Evolutionary conservation across 2,888 invertebrate genomes (phyloP).

Genomic region (Mythimna albipuncta): DNA sequence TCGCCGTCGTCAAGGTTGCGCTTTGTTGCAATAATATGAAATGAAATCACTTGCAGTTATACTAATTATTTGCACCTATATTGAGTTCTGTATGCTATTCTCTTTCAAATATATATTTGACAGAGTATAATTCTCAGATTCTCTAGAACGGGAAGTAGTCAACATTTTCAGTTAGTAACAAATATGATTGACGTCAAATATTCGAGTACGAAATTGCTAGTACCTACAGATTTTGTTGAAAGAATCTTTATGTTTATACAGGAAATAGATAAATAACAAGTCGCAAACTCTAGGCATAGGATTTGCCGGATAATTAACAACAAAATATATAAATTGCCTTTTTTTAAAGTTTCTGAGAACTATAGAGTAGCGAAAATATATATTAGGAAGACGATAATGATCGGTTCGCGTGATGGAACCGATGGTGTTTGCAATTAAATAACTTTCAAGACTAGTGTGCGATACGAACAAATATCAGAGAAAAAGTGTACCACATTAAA

Average conservation of each 20-base stretch:
- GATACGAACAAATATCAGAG: slow-evolving; percentile 53
- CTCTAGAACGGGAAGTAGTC: slow-evolving; percentile 23
- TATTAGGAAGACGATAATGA: slow-evolving; percentile 46
- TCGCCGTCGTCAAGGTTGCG: slow-evolving; percentile 74
- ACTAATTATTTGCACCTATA: slow-evolving; percentile 28
- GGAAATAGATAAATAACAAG: slow-evolving; percentile 27
- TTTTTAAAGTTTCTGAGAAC: slow-evolving; percentile 14
- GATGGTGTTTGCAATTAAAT: slow-evolving; percentile 60
- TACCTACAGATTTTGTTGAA: slow-evolving; percentile 30
- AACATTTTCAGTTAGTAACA: slow-evolving; percentile 53
- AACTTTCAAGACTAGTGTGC: slow-evolving; percentile 46
- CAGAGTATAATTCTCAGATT: slow-evolving; percentile 24
- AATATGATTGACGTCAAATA: slow-evolving; percentile 49
- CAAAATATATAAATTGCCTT: slow-evolving; percentile 21
- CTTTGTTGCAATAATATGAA: slow-evolving; percentile 68
- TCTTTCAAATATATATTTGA: slow-evolving; percentile 4
- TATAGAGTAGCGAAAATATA: slow-evolving; percentile 20
- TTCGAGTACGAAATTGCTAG: slow-evolving; percentile 22
- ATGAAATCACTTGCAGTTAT: slow-evolving; percentile 51
- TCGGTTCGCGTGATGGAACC: slow-evolving; percentile 58
- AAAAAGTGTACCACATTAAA: slow-evolving; percentile 43
- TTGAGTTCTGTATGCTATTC: too few relatives aligned
- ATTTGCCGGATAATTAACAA: slow-evolving; percentile 29
- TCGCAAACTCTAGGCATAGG: not conserved
- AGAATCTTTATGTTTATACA: slow-evolving; percentile 20